Evolutionary conservation across 2,888 invertebrate species (phyloP).

Genomic region (Diarsia brunnea): DNA sequence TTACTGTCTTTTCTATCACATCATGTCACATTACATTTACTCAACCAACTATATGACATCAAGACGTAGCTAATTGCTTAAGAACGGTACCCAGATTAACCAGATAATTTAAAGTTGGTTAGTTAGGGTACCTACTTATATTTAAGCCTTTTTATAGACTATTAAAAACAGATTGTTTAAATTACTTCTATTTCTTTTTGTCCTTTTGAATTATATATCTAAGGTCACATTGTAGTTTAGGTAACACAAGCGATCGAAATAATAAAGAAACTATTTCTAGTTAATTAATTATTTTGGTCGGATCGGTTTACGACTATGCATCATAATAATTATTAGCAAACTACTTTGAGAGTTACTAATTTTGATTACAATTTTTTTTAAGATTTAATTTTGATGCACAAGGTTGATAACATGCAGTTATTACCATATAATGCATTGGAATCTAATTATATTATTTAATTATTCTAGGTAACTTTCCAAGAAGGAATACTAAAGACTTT

Average conservation of each 20-base stretch:
- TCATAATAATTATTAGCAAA: neutral
- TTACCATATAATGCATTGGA: neutral
- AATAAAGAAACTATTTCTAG: neutral
- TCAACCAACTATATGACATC: neutral
- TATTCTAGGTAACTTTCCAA: neutral
- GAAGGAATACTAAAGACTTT: neutral
- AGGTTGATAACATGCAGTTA: neutral
- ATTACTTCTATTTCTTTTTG: neutral
- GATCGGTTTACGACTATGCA: neutral
- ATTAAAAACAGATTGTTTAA: neutral
- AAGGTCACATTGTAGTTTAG: slow-evolving; percentile 3
- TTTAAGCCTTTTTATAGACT: neutral
- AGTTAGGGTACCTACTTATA: neutral
- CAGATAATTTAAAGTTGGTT: neutral
- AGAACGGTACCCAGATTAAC: neutral
- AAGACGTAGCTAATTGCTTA: neutral
- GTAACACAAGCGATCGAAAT: neutral
- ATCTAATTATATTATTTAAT: neutral
- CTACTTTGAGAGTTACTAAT: slow-evolving; percentile 12
- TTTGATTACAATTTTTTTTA: too few relatives aligned
- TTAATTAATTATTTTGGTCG: neutral
- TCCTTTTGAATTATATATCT: neutral
- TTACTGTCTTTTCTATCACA: neutral
- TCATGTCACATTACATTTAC: neutral
- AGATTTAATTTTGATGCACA: slow-evolving; percentile 18